Percentiles rank a stretch among this genome's conserved stretches.
These are phyloP conservation scores for Mus musculus DNA, from an alignment of 2,113 vertebrate genomes.

Conservation along the genomic window GRCm39 chr8:7608001-7608500, in stretches of 20 bases:
- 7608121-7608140: neutral
- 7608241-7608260: neutral
- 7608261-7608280: fast-evolving
- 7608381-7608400: neutral
- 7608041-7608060: fast-evolving
- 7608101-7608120: neutral
- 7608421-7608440: too few species aligned
- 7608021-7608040: neutral
- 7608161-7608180: neutral
- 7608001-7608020: neutral
- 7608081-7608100: neutral
- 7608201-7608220: neutral
- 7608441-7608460: too few species aligned
- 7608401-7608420: neutral
- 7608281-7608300: neutral
- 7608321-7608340: neutral
- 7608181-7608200: neutral
- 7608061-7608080: neutral
- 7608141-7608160: neutral
- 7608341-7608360: neutral
- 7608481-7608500: neutral
- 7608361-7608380: neutral
- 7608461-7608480: fast-evolving
- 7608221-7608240: neutral
- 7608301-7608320: fast-evolving